Percentiles rank a stretch among this genome's conserved stretches.
These are phyloP conservation scores for Ephestia elutella DNA, from an alignment of 1,140 invertebrate genomes.

Conservation along the genomic window DNA sequence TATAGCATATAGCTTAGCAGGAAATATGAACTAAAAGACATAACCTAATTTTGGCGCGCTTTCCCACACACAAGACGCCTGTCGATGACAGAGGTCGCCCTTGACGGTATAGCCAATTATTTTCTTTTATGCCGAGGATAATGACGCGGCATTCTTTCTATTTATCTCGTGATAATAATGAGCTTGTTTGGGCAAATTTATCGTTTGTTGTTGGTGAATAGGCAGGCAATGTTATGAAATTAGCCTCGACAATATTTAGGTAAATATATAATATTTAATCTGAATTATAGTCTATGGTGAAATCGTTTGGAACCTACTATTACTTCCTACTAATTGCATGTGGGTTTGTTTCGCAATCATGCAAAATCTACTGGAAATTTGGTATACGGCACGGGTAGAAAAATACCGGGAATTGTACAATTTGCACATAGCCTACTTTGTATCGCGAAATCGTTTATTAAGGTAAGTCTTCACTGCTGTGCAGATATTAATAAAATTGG, in stretches of 20 bases:
- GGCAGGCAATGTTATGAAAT: not conserved
- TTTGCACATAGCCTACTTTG: too few relatives aligned
- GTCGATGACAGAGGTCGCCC: constrained; percentile 8
- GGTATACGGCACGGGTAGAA: too few relatives aligned
- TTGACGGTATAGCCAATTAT: constrained; percentile 8
- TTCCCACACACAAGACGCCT: not conserved
- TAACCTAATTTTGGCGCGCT: not conserved
- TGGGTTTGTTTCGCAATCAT: too few relatives aligned
- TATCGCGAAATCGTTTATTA: too few relatives aligned
- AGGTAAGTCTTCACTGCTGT: too few relatives aligned
- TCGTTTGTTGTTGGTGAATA: not conserved
- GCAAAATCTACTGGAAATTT: too few relatives aligned
- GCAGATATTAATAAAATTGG: too few relatives aligned
- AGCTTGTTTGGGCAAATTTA: not conserved
- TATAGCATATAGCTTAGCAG: not conserved
- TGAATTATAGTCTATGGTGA: not conserved
- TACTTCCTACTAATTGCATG: too few relatives aligned
- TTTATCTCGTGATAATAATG: constrained; percentile 6
- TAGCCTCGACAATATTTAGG: not conserved
- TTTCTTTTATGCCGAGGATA: not conserved
- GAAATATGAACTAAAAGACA: not conserved
- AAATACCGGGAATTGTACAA: too few relatives aligned
- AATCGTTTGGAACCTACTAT: too few relatives aligned
- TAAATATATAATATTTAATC: not conserved
- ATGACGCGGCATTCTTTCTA: not conserved